Conservation (phyloP, 2,888 invertebrate species). For the Drosophila pseudotakahashii region DNA sequence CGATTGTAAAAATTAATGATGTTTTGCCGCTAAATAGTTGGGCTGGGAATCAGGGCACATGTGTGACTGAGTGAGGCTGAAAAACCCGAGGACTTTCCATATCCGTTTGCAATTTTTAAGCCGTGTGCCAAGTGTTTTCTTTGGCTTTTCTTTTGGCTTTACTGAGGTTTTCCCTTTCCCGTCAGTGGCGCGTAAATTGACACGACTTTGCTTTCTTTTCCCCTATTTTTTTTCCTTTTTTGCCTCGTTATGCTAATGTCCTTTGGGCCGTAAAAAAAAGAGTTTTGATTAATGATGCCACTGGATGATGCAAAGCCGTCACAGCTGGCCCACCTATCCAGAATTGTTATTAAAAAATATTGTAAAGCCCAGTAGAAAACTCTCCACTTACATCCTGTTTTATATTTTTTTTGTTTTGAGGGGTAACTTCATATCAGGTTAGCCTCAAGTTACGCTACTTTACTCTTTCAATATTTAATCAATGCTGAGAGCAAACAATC, state of each 20-base stretch:
- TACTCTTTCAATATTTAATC: constrained; percentile 79
- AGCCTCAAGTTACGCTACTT: constrained; percentile 69
- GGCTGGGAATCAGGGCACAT: constrained; percentile 79
- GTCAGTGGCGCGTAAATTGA: constrained; percentile 69
- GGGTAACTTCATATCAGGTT: constrained; percentile 26
- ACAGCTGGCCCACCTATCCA: constrained; percentile 58
- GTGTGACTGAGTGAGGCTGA: constrained; percentile 61
- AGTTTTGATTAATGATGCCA: constrained; percentile 80
- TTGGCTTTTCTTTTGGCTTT: constrained; percentile 27
- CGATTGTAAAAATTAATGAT: constrained; percentile 79
- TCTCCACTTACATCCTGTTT: constrained; percentile 45
- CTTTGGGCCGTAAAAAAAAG: constrained; percentile 53
- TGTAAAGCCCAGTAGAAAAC: constrained; percentile 14
- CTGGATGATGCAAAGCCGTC: constrained; percentile 41
- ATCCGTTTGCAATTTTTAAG: constrained; percentile 79
- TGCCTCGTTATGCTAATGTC: constrained; percentile 75
- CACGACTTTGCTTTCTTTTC: constrained; percentile 70
- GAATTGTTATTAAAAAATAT: constrained; percentile 38
- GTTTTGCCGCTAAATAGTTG: constrained; percentile 66
- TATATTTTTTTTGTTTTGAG: neutral
- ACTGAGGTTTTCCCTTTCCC: constrained; percentile 15
- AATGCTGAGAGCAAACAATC: constrained; percentile 53
- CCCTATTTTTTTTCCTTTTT: constrained; percentile 8
- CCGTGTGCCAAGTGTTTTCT: constrained; percentile 47
- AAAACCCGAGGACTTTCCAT: constrained; percentile 60